Base-by-base conservation (phyloP, 1,140 invertebrate species). In the Scaptomyza graminum region DNA sequence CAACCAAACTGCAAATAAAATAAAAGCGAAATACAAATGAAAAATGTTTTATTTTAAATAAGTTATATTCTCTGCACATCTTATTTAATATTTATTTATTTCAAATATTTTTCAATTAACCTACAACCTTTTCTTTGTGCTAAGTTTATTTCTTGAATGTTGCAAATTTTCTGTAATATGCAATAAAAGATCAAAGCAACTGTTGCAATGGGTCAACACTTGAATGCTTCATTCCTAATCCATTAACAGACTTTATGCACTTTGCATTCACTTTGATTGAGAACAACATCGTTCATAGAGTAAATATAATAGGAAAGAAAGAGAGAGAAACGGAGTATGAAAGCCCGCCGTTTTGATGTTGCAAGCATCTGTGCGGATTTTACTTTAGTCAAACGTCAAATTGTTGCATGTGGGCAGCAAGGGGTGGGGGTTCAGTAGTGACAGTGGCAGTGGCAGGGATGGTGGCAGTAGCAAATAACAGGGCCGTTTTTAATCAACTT, bases 1-100 rank as follows among this genome's bases (percentile, higher is more conserved):
- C 95, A 37, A 97, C 92, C 55, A 97, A 92, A 93, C 96, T 97
- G 92, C 15, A 92, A 93, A 74, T 75, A 74, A 74, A 76, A 2
- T 56, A 87, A 74, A 11, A 47, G 8, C 2, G 1, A 22, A 22
- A 22, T 1, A 1, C 18, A 18, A 18, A 18, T 18, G 18, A 1
- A 51, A 60, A 59, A 25, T 4, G 25, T 28, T 28, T 28, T 5
- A 5, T 5, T 28, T 28, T 28, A 3, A 3, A 28, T 28, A 18
- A 18, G 18, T 18, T 18, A 18, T 18, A 18, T 18, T 18, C 18
- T 18, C 18, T 2, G 18, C 18, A 22, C 28, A 31, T 31, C 5
- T 25, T 25, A 3, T 25, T 25, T 25, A 25, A 5, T 25, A 62
- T 13, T 49, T 37, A 9, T n/a, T n/a, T n/a, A n/a, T n/a, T n/a